phyloP scores from a whole-genome alignment of 2,113 vertebrate species.

The Rynchops niger region DNA sequence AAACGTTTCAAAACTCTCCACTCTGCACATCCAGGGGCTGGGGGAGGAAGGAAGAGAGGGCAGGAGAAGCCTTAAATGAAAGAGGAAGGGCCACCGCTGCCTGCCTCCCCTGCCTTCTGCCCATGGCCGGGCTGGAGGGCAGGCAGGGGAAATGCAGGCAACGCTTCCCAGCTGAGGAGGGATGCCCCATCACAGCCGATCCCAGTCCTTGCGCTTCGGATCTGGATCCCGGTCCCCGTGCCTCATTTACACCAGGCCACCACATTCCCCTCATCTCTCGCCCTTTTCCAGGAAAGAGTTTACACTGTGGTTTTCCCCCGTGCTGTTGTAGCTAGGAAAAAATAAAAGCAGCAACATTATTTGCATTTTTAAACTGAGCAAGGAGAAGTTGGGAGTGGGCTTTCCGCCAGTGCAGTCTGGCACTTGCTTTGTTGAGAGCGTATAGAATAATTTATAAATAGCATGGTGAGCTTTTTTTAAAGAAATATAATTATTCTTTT shows the following conservation, averaged over 20 bases:
- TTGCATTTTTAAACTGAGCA: conserved; percentile 31
- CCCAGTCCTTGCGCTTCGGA: accelerated
- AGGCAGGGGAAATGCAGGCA: neutral
- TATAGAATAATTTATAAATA: conserved; percentile 77
- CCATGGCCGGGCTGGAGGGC: accelerated
- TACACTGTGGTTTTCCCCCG: neutral
- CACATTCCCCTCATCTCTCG: neutral
- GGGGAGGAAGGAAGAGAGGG: neutral
- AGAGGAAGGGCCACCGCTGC: neutral
- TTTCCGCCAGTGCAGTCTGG: conserved; percentile 58
- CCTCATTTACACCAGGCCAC: neutral
- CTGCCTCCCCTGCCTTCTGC: neutral
- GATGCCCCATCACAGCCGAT: accelerated
- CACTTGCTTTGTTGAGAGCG: conserved; percentile 63
- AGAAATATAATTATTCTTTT: conserved; percentile 69
- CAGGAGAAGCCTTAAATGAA: neutral
- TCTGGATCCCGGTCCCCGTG: neutral
- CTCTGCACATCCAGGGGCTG: neutral
- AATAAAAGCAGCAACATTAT: neutral
- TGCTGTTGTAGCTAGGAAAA: neutral
- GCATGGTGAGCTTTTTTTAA: conserved; percentile 12
- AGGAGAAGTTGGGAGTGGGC: conserved; percentile 8
- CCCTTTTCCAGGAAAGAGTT: neutral
- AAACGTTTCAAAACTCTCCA: neutral
- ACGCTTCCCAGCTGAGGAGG: accelerated